Percentiles rank a stretch among this genome's conserved stretches.
Conservation (phyloP, 2,888 invertebrate species). For the Pollenia amentaria region DNA sequence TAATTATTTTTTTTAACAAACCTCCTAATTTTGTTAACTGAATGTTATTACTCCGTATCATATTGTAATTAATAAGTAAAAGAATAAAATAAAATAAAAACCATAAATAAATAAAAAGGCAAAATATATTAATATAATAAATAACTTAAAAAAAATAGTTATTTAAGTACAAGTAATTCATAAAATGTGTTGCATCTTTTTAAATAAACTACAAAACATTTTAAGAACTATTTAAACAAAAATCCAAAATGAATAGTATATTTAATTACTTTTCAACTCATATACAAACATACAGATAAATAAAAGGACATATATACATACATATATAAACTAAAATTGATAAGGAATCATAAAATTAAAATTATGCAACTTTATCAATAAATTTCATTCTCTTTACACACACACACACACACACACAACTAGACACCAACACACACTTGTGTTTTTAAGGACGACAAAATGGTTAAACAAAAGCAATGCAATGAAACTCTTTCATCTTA, state of each 20-base stretch:
- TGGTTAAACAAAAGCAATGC: conserved; percentile 51
- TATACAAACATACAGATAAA: conserved; percentile 53
- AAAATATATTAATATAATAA: conserved; percentile 55
- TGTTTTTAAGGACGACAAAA: conserved; percentile 67
- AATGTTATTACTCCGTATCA: conserved; percentile 65
- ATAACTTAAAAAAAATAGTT: conserved; percentile 61
- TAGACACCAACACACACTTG: conserved; percentile 1
- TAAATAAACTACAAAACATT: conserved; percentile 61
- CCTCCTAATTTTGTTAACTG: conserved; percentile 53
- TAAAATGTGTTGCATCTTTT: conserved; percentile 66
- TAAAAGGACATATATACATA: conserved; percentile 12
- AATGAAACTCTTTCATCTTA: conserved; percentile 33
- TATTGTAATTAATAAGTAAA: conserved; percentile 62
- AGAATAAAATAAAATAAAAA: conserved; percentile 73
- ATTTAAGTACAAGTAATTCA: conserved; percentile 76
- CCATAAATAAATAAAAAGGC: conserved; percentile 23
- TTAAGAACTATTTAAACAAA: conserved; percentile 65
- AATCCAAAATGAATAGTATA: background rate
- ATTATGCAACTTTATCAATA: conserved; percentile 9
- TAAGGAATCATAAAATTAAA: conserved; percentile 30
- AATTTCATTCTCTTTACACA: conserved; percentile 43
- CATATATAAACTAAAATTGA: background rate
- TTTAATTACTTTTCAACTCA: conserved; percentile 47
- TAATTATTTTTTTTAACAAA: background rate
- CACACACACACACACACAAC: background rate